Evolutionary conservation across 1,140 invertebrate species (phyloP), one percentile per base, ranked within the genome.

Genomic region (Metopolophium dirhodum): DNA sequence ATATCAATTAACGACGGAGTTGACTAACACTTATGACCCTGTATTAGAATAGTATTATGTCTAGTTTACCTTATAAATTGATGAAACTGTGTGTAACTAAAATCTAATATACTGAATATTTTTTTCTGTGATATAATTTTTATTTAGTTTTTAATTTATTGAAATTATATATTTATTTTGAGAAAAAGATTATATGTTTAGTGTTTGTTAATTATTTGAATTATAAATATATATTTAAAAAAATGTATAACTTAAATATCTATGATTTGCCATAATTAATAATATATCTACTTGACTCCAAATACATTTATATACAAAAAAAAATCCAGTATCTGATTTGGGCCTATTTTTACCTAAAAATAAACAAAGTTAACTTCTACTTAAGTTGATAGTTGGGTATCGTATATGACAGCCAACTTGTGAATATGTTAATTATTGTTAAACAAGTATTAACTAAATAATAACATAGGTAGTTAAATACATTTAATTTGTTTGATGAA

Each of bases 11-110:
- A 14, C 57, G 1, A 86, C 18, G 0, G 22, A 93, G 1, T 57
- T 93, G 37, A 93, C 68, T 22, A 93, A 86, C 49, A 93, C 35
- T 41, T 93, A 93, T 93, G 82, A 93, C 18, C 91, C 91, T 45
- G 82, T 93, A 35, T 23, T 54, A 57, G 91, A 85, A 85, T 93
- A 92, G 7, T 41, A 90, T 57, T 45, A 61, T 51, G 18, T 88
- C 51, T 35, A 35, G 8, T 88, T 35, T 51, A 35, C 7, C 23
- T 22, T 51, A 37, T 23, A 51, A 18, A 88, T 45, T 88, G 23
- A 23, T 35, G 22, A 51, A n/a, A 35, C 7, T 51, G 20, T 54
- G 86, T 35, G 86, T 88, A 30, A 45, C 6, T 30, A 30, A 86
- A n/a, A 68, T 68, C 41, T 86, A 18, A 89, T 89, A 22, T 54